Conservation (phyloP, 2,888 invertebrate genomes). For the Drosophila niveifrons region DNA sequence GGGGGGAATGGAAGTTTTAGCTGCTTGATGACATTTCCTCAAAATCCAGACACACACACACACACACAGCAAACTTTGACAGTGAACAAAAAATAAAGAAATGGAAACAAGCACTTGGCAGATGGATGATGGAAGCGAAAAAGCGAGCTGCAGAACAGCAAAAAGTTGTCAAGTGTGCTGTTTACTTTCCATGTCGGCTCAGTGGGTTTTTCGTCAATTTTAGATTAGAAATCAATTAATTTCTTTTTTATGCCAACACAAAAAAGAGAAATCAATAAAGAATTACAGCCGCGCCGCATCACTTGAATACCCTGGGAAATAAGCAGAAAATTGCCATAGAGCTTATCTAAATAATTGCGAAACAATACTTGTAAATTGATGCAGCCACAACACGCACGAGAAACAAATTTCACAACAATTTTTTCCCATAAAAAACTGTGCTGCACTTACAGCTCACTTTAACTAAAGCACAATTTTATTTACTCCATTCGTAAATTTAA, state of each 20-base stretch:
- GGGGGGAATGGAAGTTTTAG: neutral
- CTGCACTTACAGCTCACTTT: neutral
- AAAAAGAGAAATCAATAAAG: conserved; percentile 35
- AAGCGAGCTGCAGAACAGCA: neutral
- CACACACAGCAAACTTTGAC: conserved; percentile 40
- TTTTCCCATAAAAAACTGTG: neutral
- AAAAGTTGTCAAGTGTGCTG: conserved; percentile 57
- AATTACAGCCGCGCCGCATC: conserved; percentile 27
- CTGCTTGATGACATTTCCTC: conserved; percentile 35
- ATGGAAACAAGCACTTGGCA: neutral
- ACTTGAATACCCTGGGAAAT: conserved; percentile 12
- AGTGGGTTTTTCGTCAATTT: conserved; percentile 37
- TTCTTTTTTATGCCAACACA: conserved; percentile 25
- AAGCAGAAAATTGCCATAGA: neutral
- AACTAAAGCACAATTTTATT: neutral
- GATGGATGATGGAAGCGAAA: neutral
- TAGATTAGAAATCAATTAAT: conserved; percentile 73
- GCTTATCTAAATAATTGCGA: neutral
- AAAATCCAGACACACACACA: conserved; percentile 63
- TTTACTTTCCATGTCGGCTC: conserved; percentile 46
- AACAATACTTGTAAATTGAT: neutral
- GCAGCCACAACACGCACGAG: neutral
- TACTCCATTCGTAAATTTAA: neutral
- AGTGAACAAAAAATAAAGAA: conserved; percentile 12
- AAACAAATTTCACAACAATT: neutral